These are phyloP conservation scores for Synanceia verrucosa DNA, from an alignment of 2,797 vertebrate genomes.

Conservation along the genomic window DNA sequence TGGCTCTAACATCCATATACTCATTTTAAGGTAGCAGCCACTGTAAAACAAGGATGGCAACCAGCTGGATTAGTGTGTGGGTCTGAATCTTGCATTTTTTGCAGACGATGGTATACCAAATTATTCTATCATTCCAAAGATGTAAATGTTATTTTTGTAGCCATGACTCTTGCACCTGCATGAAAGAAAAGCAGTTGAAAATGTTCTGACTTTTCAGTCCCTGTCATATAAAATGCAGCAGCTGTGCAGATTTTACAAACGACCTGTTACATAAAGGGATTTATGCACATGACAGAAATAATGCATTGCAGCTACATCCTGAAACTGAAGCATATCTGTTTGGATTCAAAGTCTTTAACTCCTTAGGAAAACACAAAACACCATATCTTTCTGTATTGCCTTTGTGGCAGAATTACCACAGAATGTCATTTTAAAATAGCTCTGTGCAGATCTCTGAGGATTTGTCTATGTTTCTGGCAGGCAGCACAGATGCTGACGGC, in stretches of 20 bases:
- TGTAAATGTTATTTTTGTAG: background rate
- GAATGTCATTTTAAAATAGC: slow-evolving; percentile 11
- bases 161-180: slow-evolving; percentile 5
- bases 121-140: background rate
- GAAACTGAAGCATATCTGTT: slow-evolving; percentile 23
- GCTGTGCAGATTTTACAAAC: slow-evolving; percentile 41
- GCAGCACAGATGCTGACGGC: slow-evolving; percentile 23
- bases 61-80: slow-evolving; percentile 5
- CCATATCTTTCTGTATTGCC: background rate
- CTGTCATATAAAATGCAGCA: slow-evolving; percentile 21
- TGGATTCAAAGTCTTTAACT: slow-evolving; percentile 20
- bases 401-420: slow-evolving; percentile 6
- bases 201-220: background rate
- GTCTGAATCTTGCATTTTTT: background rate
- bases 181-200: background rate
- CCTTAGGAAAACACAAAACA: slow-evolving; percentile 14
- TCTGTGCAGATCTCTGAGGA: background rate
- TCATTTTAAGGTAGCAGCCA: slow-evolving; percentile 15
- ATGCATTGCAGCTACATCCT: slow-evolving; percentile 18
- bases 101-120: background rate
- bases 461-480: slow-evolving; percentile 19
- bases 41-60: slow-evolving; percentile 17
- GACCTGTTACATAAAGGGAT: slow-evolving; percentile 58
- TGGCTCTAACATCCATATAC: slow-evolving; percentile 3
- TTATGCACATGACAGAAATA: slow-evolving; percentile 29